These are phyloP conservation scores for Oedothorax gibbosus DNA, from an alignment of 1,140 invertebrate species.

Conservation along the genomic window DNA sequence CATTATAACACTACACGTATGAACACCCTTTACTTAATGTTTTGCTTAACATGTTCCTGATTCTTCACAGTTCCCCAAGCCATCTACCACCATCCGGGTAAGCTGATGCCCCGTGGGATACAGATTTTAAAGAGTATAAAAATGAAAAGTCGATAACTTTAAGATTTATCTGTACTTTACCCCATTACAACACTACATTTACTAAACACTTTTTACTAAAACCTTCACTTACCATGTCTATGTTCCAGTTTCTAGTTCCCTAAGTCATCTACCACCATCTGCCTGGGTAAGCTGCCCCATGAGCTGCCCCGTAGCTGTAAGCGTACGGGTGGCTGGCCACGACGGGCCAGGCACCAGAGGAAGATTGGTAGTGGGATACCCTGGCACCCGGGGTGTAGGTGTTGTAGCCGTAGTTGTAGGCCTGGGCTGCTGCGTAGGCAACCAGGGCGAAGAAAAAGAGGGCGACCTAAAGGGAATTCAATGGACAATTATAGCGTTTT, in stretches of 20 bases:
- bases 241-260: not conserved
- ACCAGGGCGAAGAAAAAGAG: constrained; percentile 39
- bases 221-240: not conserved
- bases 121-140: no score
- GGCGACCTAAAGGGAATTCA: constrained; percentile 32
- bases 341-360: not conserved
- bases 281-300: constrained; percentile 30
- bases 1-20: no score
- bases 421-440: not conserved
- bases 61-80: not conserved
- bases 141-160: no score
- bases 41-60: not conserved
- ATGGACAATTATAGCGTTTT: not conserved
- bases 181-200: no score
- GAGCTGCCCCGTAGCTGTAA: constrained; percentile 25
- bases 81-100: constrained; percentile 18
- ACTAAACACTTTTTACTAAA: no score
- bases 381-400: constrained; percentile 25
- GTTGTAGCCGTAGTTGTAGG: constrained; percentile 48
- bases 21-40: no score
- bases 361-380: constrained; percentile 29
- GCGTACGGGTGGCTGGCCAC: not conserved
- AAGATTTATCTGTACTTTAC: no score
- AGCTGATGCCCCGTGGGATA: no score
- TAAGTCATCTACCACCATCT: constrained; percentile 8